Evolutionary conservation across 1,140 invertebrate genomes (phyloP).

Genomic region (Paraescarpia echinospica): DNA sequence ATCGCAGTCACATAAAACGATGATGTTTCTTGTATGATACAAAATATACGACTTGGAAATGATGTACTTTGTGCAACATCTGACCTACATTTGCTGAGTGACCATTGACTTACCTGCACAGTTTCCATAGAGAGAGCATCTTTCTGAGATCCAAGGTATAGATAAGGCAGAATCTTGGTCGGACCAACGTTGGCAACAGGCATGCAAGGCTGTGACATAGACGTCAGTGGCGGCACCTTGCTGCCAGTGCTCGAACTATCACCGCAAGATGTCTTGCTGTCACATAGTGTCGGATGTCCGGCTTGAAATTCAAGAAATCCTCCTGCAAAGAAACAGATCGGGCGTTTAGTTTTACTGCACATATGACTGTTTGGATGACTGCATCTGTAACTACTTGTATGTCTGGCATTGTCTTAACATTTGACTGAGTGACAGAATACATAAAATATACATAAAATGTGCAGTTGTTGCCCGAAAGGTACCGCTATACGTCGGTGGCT

Average conservation of each 20-base stretch:
- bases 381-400: background rate
- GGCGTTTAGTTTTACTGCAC: background rate
- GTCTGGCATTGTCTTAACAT: too few species aligned
- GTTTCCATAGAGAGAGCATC: conserved; percentile 64
- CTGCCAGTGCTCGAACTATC: conserved; percentile 32
- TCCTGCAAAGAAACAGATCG: conserved; percentile 53
- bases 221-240: conserved; percentile 61
- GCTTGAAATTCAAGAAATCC: conserved; percentile 65
- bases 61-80: background rate
- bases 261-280: conserved; percentile 55
- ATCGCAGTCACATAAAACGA: background rate
- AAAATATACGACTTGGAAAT: background rate
- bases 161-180: conserved; percentile 64
- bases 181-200: conserved; percentile 62
- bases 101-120: conserved; percentile 56
- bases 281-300: conserved; percentile 62
- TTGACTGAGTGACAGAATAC: background rate
- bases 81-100: background rate
- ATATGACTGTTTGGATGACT: background rate
- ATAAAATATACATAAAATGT: background rate
- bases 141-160: conserved; percentile 67
- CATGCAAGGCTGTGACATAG: conserved; percentile 60
- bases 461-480: too few species aligned
- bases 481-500: too few species aligned
- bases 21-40: background rate